Evolutionary conservation across 2,888 invertebrate species (phyloP), one percentile per base, ranked within the genome.

Genomic region (Mythimna lalbum): DNA sequence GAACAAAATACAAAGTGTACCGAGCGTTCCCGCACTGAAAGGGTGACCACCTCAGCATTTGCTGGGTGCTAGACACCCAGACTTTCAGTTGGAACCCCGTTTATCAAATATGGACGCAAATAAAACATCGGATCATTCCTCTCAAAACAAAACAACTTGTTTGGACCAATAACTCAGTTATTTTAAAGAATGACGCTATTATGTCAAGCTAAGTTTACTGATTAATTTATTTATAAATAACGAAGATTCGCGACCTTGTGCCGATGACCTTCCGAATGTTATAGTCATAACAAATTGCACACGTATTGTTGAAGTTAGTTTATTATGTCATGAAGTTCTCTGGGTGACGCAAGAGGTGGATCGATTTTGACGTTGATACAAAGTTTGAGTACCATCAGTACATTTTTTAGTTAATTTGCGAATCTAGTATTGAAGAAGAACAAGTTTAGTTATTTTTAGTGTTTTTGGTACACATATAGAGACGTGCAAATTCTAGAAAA

Each of bases 241-340:
- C 65, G 63, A 72, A 77, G 73, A 78, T 69, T 50, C 50, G 63
- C 70, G 81, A 66, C 86, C 87, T 87, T 83, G 84, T 57, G 61
- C 53, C 7, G 19, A 52, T 43, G 74, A 79, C 86, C 87, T 87
- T 86, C 81, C 63, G 64, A 50, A 63, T 75, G 43, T 75, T 82
- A 84, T 78, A 77, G 67, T 72, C 63, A 68, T 72, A 76, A 77
- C 73, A 80, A 80, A 81, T 81, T 79, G 69, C 79, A 83, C 63
- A 59, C 64, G 64, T 66, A 49, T 69, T 76, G 60, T 68, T 57
- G 50, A 53, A 68, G 64, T 68, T 36, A 53, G 23, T 31, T 60
- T 52, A 62, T 83, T 77, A 81, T 70, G 75, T 78, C 75, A 75
- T 78, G 55, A 71, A 68, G 62, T 56, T 62, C 39, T 47, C 39